Evolutionary conservation across 2,113 vertebrate genomes (phyloP).

Genomic region (Erpornis zantholeuca): DNA sequence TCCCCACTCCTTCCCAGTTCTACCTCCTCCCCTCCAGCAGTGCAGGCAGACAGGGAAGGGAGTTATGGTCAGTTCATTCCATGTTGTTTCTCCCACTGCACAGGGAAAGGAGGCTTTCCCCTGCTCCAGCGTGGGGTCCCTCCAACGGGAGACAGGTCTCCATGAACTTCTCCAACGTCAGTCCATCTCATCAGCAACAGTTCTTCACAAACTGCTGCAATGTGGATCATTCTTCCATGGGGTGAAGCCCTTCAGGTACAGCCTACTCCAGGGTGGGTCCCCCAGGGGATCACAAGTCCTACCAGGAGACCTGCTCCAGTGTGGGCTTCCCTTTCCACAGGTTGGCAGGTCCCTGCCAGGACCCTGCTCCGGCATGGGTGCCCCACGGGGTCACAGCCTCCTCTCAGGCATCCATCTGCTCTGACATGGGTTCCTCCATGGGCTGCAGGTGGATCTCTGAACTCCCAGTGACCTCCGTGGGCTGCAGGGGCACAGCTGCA

Average conservation of each 20-base stretch:
- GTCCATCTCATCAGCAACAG: not conserved
- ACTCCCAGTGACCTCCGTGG: no score
- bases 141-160: not conserved
- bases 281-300: not conserved
- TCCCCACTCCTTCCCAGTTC: not conserved
- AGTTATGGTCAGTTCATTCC: not conserved
- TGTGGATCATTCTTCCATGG: no score
- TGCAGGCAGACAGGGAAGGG: not conserved
- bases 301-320: not conserved
- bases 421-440: not conserved
- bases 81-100: not conserved
- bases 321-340: not conserved
- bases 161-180: accelerated
- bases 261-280: not conserved
- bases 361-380: not conserved
- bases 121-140: not conserved
- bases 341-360: not conserved
- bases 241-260: not conserved
- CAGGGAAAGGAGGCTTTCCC: not conserved
- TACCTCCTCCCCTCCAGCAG: not conserved
- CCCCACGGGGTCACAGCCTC: not conserved
- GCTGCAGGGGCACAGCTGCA: not conserved
- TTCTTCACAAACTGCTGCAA: not conserved
- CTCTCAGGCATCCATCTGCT: not conserved
- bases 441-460: not conserved